These are phyloP conservation scores for Holothuria scabra DNA, from an alignment of 53 echinoderm and acorn worm species.

Conservation along the genomic window DNA sequence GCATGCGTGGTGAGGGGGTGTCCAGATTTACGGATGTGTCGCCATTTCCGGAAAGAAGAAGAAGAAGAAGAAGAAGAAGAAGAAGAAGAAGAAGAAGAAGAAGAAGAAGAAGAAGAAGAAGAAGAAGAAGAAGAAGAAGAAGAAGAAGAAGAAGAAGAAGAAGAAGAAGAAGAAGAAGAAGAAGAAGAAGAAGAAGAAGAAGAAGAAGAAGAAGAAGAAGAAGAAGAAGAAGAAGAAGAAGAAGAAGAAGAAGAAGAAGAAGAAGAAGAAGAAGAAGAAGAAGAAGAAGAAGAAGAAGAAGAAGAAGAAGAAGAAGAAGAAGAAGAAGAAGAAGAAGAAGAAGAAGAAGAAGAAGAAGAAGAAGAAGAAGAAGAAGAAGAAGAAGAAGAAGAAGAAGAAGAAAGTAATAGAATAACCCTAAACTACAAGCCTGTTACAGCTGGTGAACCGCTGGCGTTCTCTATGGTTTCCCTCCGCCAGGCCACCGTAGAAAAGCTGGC, in stretches of 20 bases:
- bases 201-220: background rate
- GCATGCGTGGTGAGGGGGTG: too few species aligned
- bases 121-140: constrained; percentile 14
- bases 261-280: constrained; percentile 14
- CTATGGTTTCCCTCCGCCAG: too few species aligned
- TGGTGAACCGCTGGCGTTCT: too few species aligned
- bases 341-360: background rate
- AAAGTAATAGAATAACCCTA: too few species aligned
- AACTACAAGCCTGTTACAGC: too few species aligned
- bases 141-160: constrained; percentile 14
- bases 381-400: constrained; percentile 1
- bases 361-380: background rate
- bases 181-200: constrained; percentile 13
- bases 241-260: constrained; percentile 14
- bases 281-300: background rate
- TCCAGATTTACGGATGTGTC: too few species aligned
- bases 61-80: constrained; percentile 26
- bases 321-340: background rate
- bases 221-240: constrained; percentile 26
- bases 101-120: constrained; percentile 26
- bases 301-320: background rate
- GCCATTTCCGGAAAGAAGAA: too few species aligned
- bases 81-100: background rate
- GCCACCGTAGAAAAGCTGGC: too few species aligned
- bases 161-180: background rate